Evolutionary conservation across 2,888 invertebrate species (phyloP), one percentile per base, ranked within the genome.

Genomic region (Microchrysa polita): DNA sequence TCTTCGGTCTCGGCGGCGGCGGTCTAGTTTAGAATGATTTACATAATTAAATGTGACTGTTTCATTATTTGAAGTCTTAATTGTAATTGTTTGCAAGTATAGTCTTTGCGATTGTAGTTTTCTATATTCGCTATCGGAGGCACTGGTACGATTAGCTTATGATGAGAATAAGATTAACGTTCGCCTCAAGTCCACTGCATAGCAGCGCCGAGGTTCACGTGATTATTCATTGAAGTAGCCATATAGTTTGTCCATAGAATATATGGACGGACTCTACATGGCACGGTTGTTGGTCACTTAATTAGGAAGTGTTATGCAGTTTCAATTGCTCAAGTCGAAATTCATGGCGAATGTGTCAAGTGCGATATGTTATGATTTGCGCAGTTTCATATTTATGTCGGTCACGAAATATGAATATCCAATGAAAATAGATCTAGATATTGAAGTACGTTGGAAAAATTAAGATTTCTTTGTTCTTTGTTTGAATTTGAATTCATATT

Each of bases 301-400:
- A 65, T 65, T 48, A 65, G 65, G 65, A 65, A 48, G 65, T 65
- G 65, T 65, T 65, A 42, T 48, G 65, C 65, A 65, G 44, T 48
- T 48, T 63, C 20, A 16, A 2, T 20, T 20, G 55, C 18, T 10
- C 22, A 16, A 16, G 55, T 55, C 22, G 55, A 55, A 1, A 55
- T 55, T 1, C 55, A 55, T 20, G 22, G 22, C 55, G 22, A 55
- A 20, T 55, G 22, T 55, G 55, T 55, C 14, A 55, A 55, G 16
- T 48, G 12, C 12, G 12, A n/a, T 48, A 48, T 48, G 27, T n/a
- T n/a, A 42, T 12, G 42, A 48, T 48, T n/a, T 48, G 48, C 48
- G 48, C 48, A 48, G 48, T 48, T 48, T 48, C 16, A 48, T 5
- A 48, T n/a, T 34, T 34, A 34, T 34, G 27, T 34, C 7, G 27